Evolutionary conservation across 2,113 vertebrate genomes (phyloP).

Genomic region (Tauraco erythrolophus): DNA sequence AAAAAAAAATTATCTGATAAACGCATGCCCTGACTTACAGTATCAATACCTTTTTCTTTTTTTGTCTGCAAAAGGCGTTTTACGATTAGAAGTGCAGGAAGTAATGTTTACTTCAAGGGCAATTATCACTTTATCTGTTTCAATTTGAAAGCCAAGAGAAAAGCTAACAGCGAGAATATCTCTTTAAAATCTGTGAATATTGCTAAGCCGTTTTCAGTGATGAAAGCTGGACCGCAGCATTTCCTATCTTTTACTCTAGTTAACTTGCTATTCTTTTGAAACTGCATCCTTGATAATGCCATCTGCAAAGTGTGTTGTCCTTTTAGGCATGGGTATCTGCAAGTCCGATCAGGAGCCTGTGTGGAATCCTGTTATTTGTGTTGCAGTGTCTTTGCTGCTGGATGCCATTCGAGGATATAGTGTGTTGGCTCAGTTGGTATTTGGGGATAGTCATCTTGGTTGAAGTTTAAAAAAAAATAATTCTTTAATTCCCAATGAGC

Average conservation of each 20-base stretch:
- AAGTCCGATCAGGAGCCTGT: neutral
- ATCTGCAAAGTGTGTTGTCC: neutral
- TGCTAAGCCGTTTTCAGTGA: neutral
- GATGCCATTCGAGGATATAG: neutral
- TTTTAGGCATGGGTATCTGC: neutral
- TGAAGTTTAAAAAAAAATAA: neutral
- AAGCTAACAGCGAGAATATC: neutral
- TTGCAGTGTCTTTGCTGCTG: neutral
- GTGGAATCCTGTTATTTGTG: neutral
- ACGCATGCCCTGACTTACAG: neutral
- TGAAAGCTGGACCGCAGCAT: neutral
- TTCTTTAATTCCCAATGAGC: neutral
- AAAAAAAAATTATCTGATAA: neutral
- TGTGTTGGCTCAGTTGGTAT: neutral
- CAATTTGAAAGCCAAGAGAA: no score
- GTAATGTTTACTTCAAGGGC: no score
- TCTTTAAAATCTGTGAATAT: neutral
- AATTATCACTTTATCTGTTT: no score
- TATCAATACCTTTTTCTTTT: neutral
- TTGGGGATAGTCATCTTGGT: neutral
- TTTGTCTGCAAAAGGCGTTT: neutral
- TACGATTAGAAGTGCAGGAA: constrained; percentile 13
- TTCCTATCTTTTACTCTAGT: neutral
- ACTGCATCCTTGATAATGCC: neutral
- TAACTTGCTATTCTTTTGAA: neutral